Percentiles rank a stretch among this genome's conserved stretches.
These are phyloP conservation scores for Bombus balteatus DNA, from an alignment of 1,140 invertebrate genomes.

Conservation along the genomic window DNA sequence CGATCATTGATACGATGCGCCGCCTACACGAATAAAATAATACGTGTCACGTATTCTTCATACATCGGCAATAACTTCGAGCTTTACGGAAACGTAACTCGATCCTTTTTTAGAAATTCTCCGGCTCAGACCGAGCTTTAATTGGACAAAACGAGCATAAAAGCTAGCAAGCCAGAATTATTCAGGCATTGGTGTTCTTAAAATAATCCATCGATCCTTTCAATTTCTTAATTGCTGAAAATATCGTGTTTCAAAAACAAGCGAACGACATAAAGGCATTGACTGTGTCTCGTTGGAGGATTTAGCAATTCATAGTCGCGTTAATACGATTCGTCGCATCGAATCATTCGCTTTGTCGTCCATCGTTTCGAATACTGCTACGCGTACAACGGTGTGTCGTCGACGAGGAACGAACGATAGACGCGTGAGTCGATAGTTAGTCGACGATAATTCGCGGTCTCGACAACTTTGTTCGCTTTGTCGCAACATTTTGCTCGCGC, in stretches of 20 bases:
- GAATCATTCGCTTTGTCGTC: neutral
- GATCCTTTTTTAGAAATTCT: neutral
- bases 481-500: neutral
- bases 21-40: neutral
- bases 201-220: neutral
- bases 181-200: neutral
- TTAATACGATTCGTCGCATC: neutral
- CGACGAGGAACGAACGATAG: neutral
- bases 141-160: neutral
- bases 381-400: neutral
- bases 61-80: neutral
- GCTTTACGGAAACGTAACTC: neutral
- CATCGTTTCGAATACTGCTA: neutral
- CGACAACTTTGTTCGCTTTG: neutral
- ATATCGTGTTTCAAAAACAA: neutral
- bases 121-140: neutral
- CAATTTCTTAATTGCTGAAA: neutral
- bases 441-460: neutral
- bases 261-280: too few relatives aligned
- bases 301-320: neutral
- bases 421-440: neutral
- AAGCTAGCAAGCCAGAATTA: neutral
- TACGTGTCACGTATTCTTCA: neutral
- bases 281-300: neutral
- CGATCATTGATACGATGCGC: slow-evolving; percentile 1